Evolutionary conservation across 2,888 invertebrate species (phyloP).

Genomic region (Lordiphosa fenestrarum): DNA sequence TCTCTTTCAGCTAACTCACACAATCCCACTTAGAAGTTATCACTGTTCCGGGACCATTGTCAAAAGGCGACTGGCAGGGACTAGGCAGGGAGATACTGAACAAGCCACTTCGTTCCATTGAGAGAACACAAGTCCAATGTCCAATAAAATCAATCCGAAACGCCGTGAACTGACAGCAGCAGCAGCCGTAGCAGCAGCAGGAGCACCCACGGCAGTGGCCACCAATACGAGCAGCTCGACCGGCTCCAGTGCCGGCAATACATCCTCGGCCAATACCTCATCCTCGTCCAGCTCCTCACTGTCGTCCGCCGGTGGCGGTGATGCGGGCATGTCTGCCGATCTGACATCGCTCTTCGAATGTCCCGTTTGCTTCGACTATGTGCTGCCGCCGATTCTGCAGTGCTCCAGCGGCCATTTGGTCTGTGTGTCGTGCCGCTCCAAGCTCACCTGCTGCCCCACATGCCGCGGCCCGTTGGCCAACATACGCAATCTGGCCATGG

Average conservation of each 20-base stretch:
- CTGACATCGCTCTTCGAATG: conserved; percentile 95
- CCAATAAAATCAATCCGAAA: conserved; percentile 80
- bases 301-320: conserved; percentile 80
- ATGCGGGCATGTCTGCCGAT: conserved; percentile 87
- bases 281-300: conserved; percentile 80
- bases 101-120: conserved; percentile 22
- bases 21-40: conserved; percentile 1
- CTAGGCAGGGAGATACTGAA: conserved; percentile 10
- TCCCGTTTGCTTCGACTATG: conserved; percentile 99
- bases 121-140: conserved; percentile 72
- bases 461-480: conserved; percentile 98
- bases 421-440: conserved; percentile 98
- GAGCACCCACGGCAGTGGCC: conserved; percentile 57
- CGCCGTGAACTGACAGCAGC: conserved; percentile 78
- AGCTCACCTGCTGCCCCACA: conserved; percentile 98
- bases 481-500: conserved; percentile 99
- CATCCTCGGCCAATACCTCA: conserved; percentile 79
- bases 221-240: conserved; percentile 64
- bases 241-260: conserved; percentile 70
- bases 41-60: conserved; percentile 5
- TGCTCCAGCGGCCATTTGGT: conserved; percentile 99
- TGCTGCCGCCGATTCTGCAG: conserved; percentile 98
- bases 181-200: conserved; percentile 57
- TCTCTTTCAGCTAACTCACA: conserved; percentile 11
- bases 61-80: conserved; percentile 23